These are phyloP conservation scores for Eilema depressum DNA, from an alignment of 2,888 invertebrate genomes.

Conservation along the genomic window DNA sequence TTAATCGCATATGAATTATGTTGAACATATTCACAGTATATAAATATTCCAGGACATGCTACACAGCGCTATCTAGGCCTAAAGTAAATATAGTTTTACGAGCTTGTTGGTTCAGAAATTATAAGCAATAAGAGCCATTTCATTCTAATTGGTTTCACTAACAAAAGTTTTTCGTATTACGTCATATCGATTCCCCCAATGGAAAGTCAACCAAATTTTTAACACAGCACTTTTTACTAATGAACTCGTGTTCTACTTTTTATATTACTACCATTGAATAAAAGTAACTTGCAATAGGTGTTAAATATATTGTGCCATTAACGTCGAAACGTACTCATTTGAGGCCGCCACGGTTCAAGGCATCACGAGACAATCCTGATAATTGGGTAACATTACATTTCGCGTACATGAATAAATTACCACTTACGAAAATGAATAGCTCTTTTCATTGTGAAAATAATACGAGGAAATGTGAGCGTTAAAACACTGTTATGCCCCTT, in stretches of 20 bases:
- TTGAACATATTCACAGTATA: no score
- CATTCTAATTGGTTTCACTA: no score
- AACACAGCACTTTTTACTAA: not conserved
- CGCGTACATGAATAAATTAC: slow-evolving; percentile 50
- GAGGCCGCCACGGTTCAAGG: slow-evolving; percentile 25
- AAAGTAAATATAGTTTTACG: no score
- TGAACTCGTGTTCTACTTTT: slow-evolving; percentile 15
- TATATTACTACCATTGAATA: slow-evolving; percentile 7
- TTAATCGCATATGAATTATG: no score
- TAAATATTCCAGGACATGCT: no score
- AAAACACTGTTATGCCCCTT: slow-evolving; percentile 11
- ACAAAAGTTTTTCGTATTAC: no score
- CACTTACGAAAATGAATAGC: slow-evolving; percentile 46
- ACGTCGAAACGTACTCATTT: slow-evolving; percentile 20
- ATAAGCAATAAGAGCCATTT: no score
- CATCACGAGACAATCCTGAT: slow-evolving; percentile 39
- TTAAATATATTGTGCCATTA: slow-evolving; percentile 19
- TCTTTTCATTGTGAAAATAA: slow-evolving; percentile 31
- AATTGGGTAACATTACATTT: slow-evolving; percentile 48
- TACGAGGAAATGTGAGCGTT: slow-evolving; percentile 19
- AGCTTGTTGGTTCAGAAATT: no score
- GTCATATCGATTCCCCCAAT: not conserved
- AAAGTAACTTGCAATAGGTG: slow-evolving; percentile 1
- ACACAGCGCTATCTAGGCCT: no score
- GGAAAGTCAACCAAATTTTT: not conserved